These are phyloP conservation scores for Phyto melanocephala DNA, from an alignment of 2,888 invertebrate species.

Conservation along the genomic window DNA sequence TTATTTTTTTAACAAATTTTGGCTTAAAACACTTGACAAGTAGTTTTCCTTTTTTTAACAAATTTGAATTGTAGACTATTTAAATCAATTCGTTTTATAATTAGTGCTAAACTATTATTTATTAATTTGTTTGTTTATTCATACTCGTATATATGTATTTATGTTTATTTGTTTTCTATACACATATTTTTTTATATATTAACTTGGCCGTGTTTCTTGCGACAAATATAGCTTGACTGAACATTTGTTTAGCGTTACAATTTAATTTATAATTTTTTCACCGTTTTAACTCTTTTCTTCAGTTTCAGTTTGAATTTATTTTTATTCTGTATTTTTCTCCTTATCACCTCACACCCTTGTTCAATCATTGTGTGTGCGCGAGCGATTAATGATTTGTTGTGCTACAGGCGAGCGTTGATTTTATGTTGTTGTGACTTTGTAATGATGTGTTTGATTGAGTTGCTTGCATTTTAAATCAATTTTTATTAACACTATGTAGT, in stretches of 20 bases:
- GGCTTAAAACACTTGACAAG: neutral
- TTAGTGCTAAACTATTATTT: neutral
- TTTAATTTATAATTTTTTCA: constrained; percentile 70
- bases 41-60: no score
- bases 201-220: constrained; percentile 64
- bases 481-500: neutral
- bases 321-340: constrained; percentile 4
- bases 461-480: no score
- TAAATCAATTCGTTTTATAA: no score
- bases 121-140: constrained; percentile 22
- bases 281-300: neutral
- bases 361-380: neutral
- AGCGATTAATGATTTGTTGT: neutral
- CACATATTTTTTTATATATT: constrained; percentile 43
- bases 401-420: neutral
- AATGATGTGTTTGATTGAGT: neutral
- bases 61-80: no score
- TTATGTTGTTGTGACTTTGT: constrained; percentile 1
- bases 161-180: constrained; percentile 13
- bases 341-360: neutral
- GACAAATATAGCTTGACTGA: constrained; percentile 73
- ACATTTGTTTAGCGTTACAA: constrained; percentile 69
- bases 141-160: constrained; percentile 25
- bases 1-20: neutral
- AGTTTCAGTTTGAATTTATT: constrained; percentile 25